Percentiles rank a stretch among this genome's conserved stretches.
These are phyloP conservation scores for Aramus guarauna DNA, from an alignment of 2,113 vertebrate species.

Conservation along the genomic window DNA sequence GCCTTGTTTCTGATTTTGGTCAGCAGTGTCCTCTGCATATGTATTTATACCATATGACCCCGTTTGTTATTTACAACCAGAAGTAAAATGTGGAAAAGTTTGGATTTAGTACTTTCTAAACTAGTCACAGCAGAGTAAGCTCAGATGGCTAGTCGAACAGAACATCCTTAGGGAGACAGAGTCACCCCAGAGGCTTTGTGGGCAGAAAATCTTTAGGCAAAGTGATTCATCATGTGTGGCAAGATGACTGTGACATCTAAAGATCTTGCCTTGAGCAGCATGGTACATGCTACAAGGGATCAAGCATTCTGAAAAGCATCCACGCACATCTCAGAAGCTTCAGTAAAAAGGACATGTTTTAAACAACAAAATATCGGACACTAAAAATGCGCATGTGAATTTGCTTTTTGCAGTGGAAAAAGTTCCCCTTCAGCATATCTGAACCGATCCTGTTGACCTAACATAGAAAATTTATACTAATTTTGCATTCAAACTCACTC, in stretches of 20 bases:
- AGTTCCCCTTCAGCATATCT: background rate
- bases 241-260: constrained; percentile 56
- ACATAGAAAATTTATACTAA: background rate
- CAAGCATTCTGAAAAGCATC: background rate
- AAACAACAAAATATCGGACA: background rate
- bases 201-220: constrained; percentile 48
- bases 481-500: background rate
- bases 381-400: background rate
- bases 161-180: constrained; percentile 17
- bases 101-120: background rate
- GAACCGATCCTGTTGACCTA: background rate
- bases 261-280: constrained; percentile 56
- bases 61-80: background rate
- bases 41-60: background rate
- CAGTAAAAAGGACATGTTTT: background rate
- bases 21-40: background rate
- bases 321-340: background rate
- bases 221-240: constrained; percentile 60
- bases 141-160: constrained; percentile 27
- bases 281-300: background rate
- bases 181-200: background rate
- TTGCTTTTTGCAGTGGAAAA: background rate
- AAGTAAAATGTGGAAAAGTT: background rate
- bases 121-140: background rate
- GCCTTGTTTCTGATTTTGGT: background rate